phyloP scores from a whole-genome alignment of 2,113 vertebrate genomes.

The Axis porcinus region DNA sequence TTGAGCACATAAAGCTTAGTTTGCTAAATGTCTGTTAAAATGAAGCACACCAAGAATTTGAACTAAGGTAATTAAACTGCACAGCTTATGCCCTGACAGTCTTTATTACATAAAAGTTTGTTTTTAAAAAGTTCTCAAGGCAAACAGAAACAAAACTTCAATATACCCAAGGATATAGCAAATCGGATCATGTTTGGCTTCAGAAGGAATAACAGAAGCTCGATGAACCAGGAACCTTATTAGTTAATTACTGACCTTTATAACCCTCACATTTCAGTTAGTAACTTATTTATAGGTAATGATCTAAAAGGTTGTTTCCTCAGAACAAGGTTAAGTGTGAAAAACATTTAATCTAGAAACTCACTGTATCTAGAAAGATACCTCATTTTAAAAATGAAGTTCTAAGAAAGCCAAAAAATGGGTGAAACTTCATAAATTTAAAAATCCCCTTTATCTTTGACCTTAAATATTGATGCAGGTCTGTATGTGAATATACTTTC shows the following conservation, averaged over 20 bases:
- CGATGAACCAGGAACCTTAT: not conserved
- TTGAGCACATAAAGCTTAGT: not conserved
- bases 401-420: not conserved
- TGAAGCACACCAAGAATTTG: not conserved
- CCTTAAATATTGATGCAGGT: not conserved
- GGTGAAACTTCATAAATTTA: not conserved
- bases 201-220: not conserved
- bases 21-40: not conserved
- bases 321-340: not conserved
- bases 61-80: not conserved
- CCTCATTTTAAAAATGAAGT: not conserved
- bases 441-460: not conserved
- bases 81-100: not conserved
- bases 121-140: conserved; percentile 9
- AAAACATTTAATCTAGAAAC: conserved; percentile 13
- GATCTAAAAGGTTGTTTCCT: not conserved
- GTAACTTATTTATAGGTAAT: conserved; percentile 3
- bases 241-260: not conserved
- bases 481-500: not conserved
- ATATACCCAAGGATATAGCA: not conserved
- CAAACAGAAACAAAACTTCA: not conserved
- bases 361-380: not conserved
- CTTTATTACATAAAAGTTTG: not conserved
- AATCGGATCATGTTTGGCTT: not conserved
- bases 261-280: not conserved